Percentiles rank a stretch among this genome's conserved stretches.
Conservation (phyloP, 1,140 invertebrate genomes). For the Eurosta solidaginis region DNA sequence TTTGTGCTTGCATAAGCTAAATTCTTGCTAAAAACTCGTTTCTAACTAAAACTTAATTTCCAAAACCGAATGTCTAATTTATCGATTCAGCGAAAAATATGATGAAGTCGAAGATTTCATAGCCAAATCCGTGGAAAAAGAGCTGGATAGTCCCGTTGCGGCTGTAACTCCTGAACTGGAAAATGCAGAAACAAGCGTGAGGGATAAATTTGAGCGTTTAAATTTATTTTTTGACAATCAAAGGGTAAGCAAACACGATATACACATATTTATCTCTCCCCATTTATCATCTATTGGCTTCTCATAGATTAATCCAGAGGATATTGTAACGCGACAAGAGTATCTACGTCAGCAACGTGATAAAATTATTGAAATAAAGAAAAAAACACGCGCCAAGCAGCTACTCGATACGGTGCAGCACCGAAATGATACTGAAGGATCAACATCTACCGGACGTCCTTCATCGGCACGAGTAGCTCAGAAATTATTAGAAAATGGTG, state of each 20-base stretch:
- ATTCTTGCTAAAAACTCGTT: no score
- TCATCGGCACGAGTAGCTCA: slow-evolving; percentile 73
- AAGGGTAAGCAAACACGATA: slow-evolving; percentile 26
- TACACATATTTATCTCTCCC: not conserved
- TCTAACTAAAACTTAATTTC: no score
- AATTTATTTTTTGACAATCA: slow-evolving; percentile 59
- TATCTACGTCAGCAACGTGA: slow-evolving; percentile 87
- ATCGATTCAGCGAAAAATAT: slow-evolving; percentile 25
- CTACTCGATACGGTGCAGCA: slow-evolving; percentile 65
- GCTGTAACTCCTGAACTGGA: slow-evolving; percentile 58
- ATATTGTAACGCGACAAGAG: slow-evolving; percentile 79
- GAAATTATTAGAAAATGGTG: slow-evolving; percentile 62
- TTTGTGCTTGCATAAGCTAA: no score
- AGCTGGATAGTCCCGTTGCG: slow-evolving; percentile 51
- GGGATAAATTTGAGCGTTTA: slow-evolving; percentile 55
- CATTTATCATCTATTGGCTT: not conserved
- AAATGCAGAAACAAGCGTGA: slow-evolving; percentile 46
- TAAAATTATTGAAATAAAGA: slow-evolving; percentile 86
- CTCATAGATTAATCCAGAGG: slow-evolving; percentile 63
- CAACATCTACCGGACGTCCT: slow-evolving; percentile 62
- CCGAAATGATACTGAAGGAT: slow-evolving; percentile 32
- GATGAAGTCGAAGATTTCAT: slow-evolving; percentile 51
- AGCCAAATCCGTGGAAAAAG: slow-evolving; percentile 49
- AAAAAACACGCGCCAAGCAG: slow-evolving; percentile 79
- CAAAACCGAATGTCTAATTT: no score